Evolutionary conservation across 2,888 invertebrate genomes (phyloP).

Genomic region (Peribatodes rhomboidaria): DNA sequence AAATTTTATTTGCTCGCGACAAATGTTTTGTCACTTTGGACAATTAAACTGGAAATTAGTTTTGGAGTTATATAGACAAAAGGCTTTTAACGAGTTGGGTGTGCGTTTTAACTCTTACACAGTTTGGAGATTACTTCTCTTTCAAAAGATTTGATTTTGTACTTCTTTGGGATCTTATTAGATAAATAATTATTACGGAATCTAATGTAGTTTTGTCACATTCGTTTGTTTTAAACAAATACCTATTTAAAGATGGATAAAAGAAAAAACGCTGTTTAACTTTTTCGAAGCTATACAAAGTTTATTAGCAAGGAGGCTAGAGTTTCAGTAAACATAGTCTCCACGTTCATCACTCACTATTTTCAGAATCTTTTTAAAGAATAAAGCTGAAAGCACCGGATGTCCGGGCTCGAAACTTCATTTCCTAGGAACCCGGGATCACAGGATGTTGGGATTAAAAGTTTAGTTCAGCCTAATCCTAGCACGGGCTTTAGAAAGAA

Average conservation of each 20-base stretch:
- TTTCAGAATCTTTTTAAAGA: conserved; percentile 12
- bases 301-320: too few species aligned
- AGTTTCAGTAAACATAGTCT: background rate
- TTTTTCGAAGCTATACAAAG: too few species aligned
- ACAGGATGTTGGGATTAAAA: conserved; percentile 81
- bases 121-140: background rate
- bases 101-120: background rate
- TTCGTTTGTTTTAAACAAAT: too few species aligned
- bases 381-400: conserved; percentile 14
- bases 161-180: background rate
- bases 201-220: too few species aligned
- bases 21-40: conserved; percentile 62
- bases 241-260: too few species aligned
- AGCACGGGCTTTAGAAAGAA: conserved; percentile 10
- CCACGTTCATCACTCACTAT: conserved; percentile 7
- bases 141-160: background rate
- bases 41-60: conserved; percentile 34
- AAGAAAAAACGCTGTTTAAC: too few species aligned
- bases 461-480: conserved; percentile 69
- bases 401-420: conserved; percentile 75
- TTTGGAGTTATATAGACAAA: conserved; percentile 11
- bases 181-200: background rate
- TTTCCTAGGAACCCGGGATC: conserved; percentile 67
- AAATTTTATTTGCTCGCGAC: conserved; percentile 51
- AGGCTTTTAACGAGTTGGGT: conserved; percentile 4